Evolutionary conservation across 30 jellyfish, hydroid and myxozoan species (phyloP).

Genomic region (Haliclystus octoradiatus): DNA sequence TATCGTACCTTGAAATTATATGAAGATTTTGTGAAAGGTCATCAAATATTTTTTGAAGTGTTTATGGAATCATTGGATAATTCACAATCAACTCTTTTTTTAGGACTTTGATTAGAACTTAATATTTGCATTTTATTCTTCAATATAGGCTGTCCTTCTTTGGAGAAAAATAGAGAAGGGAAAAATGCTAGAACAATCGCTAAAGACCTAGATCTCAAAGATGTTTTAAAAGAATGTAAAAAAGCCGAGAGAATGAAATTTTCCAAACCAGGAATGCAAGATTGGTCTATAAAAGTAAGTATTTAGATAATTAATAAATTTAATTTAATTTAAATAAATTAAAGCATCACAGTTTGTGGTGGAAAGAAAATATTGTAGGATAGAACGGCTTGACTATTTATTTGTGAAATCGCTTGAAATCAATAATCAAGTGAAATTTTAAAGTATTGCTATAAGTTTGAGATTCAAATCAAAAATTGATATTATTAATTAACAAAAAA

Average conservation of each 20-base stretch:
- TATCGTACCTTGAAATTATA: too few relatives aligned
- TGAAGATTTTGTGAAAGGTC: not conserved
- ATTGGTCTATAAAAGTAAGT: slow-evolving; percentile 62
- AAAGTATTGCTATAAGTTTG: too few relatives aligned
- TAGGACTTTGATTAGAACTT: not conserved
- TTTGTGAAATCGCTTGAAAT: too few relatives aligned
- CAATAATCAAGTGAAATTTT: too few relatives aligned
- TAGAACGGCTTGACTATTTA: too few relatives aligned
- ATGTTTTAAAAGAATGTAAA: slow-evolving; percentile 71
- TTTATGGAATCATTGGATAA: not conserved
- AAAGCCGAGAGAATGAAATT: slow-evolving; percentile 71
- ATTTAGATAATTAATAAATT: too few relatives aligned
- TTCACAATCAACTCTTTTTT: not conserved
- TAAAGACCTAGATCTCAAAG: slow-evolving; percentile 58
- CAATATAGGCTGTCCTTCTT: slow-evolving; percentile 85
- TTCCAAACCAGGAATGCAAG: slow-evolving; percentile 64
- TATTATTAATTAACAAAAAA: too few relatives aligned
- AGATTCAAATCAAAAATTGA: too few relatives aligned
- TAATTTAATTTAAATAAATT: too few relatives aligned
- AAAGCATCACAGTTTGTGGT: too few relatives aligned
- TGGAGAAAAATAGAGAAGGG: slow-evolving; percentile 51
- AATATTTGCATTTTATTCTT: not conserved
- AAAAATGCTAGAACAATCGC: slow-evolving; percentile 65
- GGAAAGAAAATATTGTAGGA: too few relatives aligned
- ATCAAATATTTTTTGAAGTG: not conserved